These are phyloP conservation scores for Apocheima hispidaria DNA, from an alignment of 2,888 invertebrate species.

Conservation along the genomic window DNA sequence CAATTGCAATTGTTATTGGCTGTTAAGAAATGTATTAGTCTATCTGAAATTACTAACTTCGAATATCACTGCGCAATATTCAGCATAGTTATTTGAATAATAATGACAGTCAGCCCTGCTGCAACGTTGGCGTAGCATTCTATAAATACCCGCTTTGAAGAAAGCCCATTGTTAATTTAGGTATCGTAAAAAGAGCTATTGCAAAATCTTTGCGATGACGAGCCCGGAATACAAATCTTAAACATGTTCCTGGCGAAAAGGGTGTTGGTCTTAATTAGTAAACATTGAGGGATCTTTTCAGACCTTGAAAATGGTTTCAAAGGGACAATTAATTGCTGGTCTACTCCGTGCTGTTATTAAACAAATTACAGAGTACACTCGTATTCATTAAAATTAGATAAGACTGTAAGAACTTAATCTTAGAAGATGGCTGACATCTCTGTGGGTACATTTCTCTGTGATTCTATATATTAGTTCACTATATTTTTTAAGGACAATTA, in stretches of 20 bases:
- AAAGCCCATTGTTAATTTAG: constrained; percentile 53
- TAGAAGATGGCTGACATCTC: not conserved
- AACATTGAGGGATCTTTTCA: constrained; percentile 1
- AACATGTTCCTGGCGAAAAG: constrained; percentile 11
- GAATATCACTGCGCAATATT: constrained; percentile 25
- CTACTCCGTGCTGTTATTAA: not conserved
- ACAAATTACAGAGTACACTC: constrained; percentile 4
- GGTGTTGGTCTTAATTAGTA: constrained; percentile 12
- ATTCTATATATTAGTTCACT: too few relatives aligned
- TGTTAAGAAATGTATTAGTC: not conserved
- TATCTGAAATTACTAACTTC: constrained; percentile 13
- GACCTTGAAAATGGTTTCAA: constrained; percentile 11
- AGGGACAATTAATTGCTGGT: constrained; percentile 1
- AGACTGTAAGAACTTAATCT: not conserved
- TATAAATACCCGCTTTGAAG: constrained; percentile 54
- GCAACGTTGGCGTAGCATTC: constrained; percentile 41
- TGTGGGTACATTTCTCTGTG: too few relatives aligned
- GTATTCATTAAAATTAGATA: constrained; percentile 1
- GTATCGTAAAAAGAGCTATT: constrained; percentile 31
- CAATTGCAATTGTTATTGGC: constrained; percentile 4
- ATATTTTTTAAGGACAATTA: too few relatives aligned
- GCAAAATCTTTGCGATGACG: constrained; percentile 19
- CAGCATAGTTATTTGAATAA: constrained; percentile 41
- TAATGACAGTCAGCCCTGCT: constrained; percentile 29
- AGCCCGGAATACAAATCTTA: constrained; percentile 15